A percentile compares a stretch with the other conserved stretches of the same genome.
Conservation (phyloP, 2,113 vertebrate species). For the Pogonocichla stellata region DNA sequence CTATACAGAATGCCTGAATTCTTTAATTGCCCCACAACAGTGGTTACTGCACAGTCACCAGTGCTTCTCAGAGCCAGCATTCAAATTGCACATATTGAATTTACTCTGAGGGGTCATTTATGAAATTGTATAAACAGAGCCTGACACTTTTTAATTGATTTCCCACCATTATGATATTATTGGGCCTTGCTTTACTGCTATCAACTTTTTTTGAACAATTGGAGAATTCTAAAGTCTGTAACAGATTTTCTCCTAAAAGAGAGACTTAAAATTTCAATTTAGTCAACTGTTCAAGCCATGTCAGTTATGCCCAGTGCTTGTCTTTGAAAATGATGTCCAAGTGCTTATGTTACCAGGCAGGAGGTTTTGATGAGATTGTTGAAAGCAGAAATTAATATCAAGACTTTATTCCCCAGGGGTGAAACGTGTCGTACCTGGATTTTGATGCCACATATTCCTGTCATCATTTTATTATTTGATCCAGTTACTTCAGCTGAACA, state of each 20-base stretch:
- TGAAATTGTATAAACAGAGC: neutral
- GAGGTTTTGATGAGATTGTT: neutral
- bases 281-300: neutral
- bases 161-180: neutral
- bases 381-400: neutral
- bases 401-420: neutral
- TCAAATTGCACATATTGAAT: neutral
- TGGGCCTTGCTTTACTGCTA: neutral
- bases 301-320: neutral
- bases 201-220: neutral
- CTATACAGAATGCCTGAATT: neutral
- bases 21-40: neutral
- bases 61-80: neutral
- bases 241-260: neutral
- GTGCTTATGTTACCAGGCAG: neutral
- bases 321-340: neutral
- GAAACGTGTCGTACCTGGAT: neutral
- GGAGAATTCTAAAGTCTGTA: neutral
- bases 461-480: neutral
- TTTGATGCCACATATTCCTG: neutral
- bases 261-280: neutral
- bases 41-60: neutral
- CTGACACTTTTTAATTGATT: neutral
- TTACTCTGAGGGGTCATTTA: neutral
- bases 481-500: neutral